Evolutionary conservation across 2,113 vertebrate species (phyloP).

Genomic region (Ariopsis seemanni): DNA sequence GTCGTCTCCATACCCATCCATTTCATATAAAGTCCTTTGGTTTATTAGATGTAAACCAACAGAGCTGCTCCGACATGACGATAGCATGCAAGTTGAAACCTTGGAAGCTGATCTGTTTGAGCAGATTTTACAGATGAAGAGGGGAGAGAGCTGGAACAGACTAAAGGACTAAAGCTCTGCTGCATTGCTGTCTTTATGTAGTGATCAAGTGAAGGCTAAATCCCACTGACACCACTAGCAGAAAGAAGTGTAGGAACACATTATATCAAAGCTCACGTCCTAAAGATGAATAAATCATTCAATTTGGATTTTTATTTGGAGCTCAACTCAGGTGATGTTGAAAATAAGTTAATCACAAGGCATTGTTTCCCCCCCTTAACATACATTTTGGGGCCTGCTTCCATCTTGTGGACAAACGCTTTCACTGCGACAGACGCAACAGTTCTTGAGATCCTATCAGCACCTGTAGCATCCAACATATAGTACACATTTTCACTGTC

Average conservation of each 20-base stretch:
- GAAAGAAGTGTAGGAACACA: background rate
- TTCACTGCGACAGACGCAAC: background rate
- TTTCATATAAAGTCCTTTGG: background rate
- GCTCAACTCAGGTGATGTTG: background rate
- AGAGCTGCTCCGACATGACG: background rate
- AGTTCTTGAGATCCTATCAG: background rate
- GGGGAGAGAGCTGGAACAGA: background rate
- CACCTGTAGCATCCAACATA: background rate
- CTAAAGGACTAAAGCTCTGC: background rate
- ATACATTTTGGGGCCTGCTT: conserved; percentile 12
- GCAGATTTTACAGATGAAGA: background rate
- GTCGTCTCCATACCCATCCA: background rate
- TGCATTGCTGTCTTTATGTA: background rate
- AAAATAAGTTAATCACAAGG: background rate
- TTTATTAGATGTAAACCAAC: background rate
- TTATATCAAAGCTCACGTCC: too few relatives aligned
- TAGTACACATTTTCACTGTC: background rate
- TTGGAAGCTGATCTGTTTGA: background rate
- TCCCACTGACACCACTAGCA: background rate
- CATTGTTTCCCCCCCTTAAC: too few relatives aligned
- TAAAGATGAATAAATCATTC: background rate
- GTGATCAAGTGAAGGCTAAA: background rate
- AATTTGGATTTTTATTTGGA: background rate
- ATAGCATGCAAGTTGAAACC: background rate
- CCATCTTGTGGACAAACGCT: conserved; percentile 34